Evolutionary conservation across 2,797 vertebrate species (phyloP), one percentile per base, ranked within the genome.

Genomic region (Momotus momota): DNA sequence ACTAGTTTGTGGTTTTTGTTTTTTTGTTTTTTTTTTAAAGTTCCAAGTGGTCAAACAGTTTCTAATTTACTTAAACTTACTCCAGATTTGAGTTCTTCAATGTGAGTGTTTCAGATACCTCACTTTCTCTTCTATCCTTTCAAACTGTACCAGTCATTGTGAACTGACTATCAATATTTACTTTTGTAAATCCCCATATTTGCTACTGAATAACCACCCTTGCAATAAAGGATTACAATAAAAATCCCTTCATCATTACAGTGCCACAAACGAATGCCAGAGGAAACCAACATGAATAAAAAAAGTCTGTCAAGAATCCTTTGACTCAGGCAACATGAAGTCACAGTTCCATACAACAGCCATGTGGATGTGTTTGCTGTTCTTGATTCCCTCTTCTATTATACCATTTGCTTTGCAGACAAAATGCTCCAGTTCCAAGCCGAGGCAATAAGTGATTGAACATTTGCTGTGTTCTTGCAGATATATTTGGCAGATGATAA

Each of bases 81-180:
- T 52, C 19, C 16, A 72, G 26, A 27, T 91, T 91, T 75, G 18
- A 94, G 43, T 75, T 90, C 62, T 86, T 61, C 43, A n/a, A 2
- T 55, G 14, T 6, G 0, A 92, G 27, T 35, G 38, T 94, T 95
- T 94, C 90, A 90, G 41, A 33, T 49, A 46, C 41, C 61, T 33
- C 29, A 85, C 96, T 96, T 97, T 94, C 86, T 97, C 46, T 91
- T 94, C 86, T 96, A 81, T 73, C 60, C 29, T 20, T 78, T 80
- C 61, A 61, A 88, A 92, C 64, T 31, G 57, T 75, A 94, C 45
- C 66, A 90, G 21, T 62, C 66, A 79, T 87, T 66, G 90, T 75
- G 89, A 97, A 87, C 65, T 88, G 73, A 16, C 40, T 90, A 54
- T 93, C 86, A 94, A 83, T 91, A 93, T 89, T 96, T 95, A 88